phyloP scores from a whole-genome alignment of 2,888 invertebrate genomes.

The Ichneumoninae sp. region DNA sequence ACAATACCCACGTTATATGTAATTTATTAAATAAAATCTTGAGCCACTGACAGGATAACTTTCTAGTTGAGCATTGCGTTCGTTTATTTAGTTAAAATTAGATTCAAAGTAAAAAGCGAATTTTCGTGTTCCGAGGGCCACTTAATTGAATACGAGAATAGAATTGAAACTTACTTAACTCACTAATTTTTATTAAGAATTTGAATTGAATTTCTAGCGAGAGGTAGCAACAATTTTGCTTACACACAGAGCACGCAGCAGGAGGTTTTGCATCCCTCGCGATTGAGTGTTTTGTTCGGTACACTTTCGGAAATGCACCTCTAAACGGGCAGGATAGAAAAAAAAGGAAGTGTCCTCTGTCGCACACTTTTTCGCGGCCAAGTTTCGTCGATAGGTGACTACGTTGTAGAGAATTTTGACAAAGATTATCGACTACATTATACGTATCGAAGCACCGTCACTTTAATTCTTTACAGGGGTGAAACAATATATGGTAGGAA shows the following conservation, averaged over 20 bases:
- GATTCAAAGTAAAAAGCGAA: neutral
- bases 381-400: neutral
- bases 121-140: neutral
- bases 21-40: slow-evolving; percentile 18
- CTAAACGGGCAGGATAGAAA: neutral
- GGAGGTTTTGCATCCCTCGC: neutral
- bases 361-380: neutral
- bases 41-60: no score
- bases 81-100: no score
- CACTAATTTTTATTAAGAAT: neutral
- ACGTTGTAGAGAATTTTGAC: neutral
- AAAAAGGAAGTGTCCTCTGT: neutral
- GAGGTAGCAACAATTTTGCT: neutral
- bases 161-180: neutral
- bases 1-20: neutral
- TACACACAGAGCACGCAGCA: neutral
- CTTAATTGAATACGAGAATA: neutral
- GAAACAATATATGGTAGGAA: neutral
- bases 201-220: neutral
- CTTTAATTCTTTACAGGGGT: neutral
- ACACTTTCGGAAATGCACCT: neutral
- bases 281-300: slow-evolving; percentile 1
- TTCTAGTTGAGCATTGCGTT: no score
- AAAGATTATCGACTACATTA: neutral
- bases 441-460: neutral